These are phyloP conservation scores for Semnornis frantzii DNA, from an alignment of 2,113 vertebrate genomes.

Conservation along the genomic window DNA sequence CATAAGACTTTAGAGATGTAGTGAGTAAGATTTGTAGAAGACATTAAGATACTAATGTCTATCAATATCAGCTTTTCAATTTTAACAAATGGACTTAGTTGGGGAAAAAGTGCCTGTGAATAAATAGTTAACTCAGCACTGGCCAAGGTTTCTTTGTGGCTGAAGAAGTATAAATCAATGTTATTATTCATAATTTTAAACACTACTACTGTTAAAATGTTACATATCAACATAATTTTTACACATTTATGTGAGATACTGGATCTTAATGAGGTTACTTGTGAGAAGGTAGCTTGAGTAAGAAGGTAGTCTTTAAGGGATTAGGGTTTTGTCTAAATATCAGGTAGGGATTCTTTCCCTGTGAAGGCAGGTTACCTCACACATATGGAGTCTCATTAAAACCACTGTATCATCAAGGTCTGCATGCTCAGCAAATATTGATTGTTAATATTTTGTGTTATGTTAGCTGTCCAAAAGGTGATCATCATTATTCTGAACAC, in stretches of 20 bases:
- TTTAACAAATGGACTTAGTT: not conserved
- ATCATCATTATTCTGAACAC: constrained; percentile 12
- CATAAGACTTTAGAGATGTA: not conserved
- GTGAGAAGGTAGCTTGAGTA: not conserved
- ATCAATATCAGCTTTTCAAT: not conserved
- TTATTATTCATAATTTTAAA: not conserved
- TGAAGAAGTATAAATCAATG: not conserved
- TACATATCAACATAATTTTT: not conserved
- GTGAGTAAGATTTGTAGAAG: not conserved
- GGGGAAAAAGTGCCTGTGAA: not conserved
- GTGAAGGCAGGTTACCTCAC: not conserved
- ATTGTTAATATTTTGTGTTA: constrained; percentile 41
- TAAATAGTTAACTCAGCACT: not conserved
- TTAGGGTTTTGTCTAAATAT: not conserved
- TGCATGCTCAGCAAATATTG: not conserved
- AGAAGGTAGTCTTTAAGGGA: not conserved
- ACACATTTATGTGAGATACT: not conserved
- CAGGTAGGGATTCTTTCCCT: not conserved
- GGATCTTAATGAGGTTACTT: not conserved
- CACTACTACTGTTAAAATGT: not conserved
- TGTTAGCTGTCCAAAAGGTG: constrained; percentile 16
- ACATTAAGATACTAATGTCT: not conserved
- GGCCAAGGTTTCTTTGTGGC: not conserved
- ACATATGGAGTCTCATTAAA: not conserved
- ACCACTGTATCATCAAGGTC: not conserved